Conservation (phyloP, 2,797 vertebrate genomes). For the Spinibarbus caldwelli region DNA sequence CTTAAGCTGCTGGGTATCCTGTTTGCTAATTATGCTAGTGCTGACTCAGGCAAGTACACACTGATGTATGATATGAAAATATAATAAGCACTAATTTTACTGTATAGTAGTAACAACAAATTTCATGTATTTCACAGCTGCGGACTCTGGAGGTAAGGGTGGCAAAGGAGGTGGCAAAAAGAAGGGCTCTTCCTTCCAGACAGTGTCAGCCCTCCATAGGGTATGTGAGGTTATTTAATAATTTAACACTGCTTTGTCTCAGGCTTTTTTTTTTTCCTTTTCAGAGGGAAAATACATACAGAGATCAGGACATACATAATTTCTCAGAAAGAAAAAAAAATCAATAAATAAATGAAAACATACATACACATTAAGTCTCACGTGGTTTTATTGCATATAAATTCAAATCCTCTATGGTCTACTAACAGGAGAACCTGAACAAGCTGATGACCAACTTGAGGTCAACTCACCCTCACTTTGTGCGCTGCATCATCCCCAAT, state of each 20-base stretch:
- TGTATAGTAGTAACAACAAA: background rate
- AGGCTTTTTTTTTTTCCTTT: too few relatives aligned
- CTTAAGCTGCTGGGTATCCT: conserved; percentile 66
- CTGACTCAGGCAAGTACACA: conserved; percentile 73
- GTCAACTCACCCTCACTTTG: too few relatives aligned
- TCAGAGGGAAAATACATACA: too few relatives aligned
- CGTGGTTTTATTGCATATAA: conserved; percentile 68
- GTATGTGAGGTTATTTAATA: background rate
- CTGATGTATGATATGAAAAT: background rate
- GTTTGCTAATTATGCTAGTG: conserved; percentile 73
- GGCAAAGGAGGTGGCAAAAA: conserved; percentile 72
- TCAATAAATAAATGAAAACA: too few relatives aligned
- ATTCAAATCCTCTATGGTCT: background rate
- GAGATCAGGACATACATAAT: too few relatives aligned
- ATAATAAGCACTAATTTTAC: background rate
- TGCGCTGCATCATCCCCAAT: too few relatives aligned
- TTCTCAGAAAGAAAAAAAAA: too few relatives aligned
- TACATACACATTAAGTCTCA: too few relatives aligned
- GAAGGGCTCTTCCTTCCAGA: conserved; percentile 86
- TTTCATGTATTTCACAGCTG: background rate
- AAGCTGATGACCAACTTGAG: too few relatives aligned
- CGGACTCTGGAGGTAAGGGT: conserved; percentile 3
- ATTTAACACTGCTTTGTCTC: conserved; percentile 39
- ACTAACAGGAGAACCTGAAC: too few relatives aligned
- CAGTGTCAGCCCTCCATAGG: too few relatives aligned